Evolutionary conservation across 2,113 vertebrate species (phyloP).

Genomic region (Rhabdomys dilectus): DNA sequence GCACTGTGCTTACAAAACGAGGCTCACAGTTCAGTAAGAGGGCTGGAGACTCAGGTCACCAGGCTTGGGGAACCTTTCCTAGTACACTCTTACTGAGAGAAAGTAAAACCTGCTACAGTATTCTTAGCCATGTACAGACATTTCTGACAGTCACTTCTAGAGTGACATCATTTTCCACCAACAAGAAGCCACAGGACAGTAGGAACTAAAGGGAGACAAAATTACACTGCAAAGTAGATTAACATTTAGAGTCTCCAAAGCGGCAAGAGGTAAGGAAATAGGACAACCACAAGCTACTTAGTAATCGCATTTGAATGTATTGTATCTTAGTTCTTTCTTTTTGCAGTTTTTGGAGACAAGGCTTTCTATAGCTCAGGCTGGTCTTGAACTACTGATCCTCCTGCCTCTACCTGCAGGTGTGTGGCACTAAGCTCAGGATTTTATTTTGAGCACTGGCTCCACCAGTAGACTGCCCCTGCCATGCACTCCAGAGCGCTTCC

Average conservation of each 20-base stretch:
- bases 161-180: neutral
- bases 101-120: neutral
- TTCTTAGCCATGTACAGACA: neutral
- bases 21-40: neutral
- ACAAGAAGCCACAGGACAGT: neutral
- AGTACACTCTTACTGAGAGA: neutral
- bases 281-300: slow-evolving; percentile 13
- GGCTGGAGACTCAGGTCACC: neutral
- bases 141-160: neutral
- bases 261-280: neutral
- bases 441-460: neutral
- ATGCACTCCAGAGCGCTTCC: neutral
- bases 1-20: neutral
- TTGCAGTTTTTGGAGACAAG: neutral
- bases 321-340: neutral
- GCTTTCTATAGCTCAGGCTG: neutral
- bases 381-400: neutral
- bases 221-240: slow-evolving; percentile 22
- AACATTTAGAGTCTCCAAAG: neutral
- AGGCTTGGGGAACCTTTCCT: neutral
- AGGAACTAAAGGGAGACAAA: neutral
- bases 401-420: neutral
- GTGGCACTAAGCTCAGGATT: neutral
- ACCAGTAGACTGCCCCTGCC: neutral
- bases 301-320: neutral